Evolutionary conservation across 2,888 invertebrate genomes (phyloP), one percentile per base, ranked within the genome.

Genomic region (Xanthia icteritia): DNA sequence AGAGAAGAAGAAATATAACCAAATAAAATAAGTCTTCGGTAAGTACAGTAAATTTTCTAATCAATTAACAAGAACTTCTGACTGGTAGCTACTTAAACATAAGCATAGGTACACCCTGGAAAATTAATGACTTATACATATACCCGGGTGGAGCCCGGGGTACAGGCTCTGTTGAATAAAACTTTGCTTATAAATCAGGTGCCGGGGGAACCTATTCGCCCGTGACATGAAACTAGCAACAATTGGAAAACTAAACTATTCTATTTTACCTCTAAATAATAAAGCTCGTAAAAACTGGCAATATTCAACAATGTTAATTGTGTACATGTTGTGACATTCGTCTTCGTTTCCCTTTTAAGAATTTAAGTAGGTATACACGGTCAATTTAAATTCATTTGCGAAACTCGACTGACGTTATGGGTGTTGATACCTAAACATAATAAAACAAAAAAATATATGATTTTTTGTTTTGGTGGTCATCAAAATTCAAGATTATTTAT

Each of bases 171-270:
- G 76, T 75, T 81, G 11, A 65, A 65, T 65, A 76, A 63, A 79
- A 79, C 77, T 67, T 79, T 56, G 48, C 48, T 42, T 82, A 79
- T 82, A 77, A 79, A 79, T 79, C 82, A 36, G 77, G 77, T 36
- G 66, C 56, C 42, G 36, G 63, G 82, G 82, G 66, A 79, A 56
- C 61, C n/a, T 54, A 54, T 42, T 54, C 31, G 23, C 23, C 23
- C 54, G 48, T 76, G 76, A 82, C 54, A 31, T 42, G 20, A 56
- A 67, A 61, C 45, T 27, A 64, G 15, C 27, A 58, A 76, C 54
- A 56, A 82, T 77, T 58, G 77, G n/a, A 67, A 68, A 77, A 58
- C 77, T 39, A 67, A 63, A 82, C 77, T 67, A 36, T 67, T 56
- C 0, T 20, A 67, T 82, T 82, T 67, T 56, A 67, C n/a, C 27